Evolutionary conservation across 1,140 invertebrate species (phyloP).

Genomic region (Chymomyza costata): DNA sequence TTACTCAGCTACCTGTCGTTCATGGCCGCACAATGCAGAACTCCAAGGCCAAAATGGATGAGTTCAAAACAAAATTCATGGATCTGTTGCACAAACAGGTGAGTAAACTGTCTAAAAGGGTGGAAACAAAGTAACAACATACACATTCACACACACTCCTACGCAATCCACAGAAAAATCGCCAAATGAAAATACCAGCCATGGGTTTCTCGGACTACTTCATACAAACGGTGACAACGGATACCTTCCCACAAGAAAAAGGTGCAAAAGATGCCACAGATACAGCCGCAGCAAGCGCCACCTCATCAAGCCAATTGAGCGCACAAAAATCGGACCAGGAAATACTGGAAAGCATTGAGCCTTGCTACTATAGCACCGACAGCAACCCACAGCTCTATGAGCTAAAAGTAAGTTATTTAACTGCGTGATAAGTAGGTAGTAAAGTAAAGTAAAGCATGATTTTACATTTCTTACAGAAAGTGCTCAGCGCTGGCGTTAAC

Average conservation of each 20-base stretch:
- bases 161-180: slow-evolving; percentile 43
- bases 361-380: slow-evolving; percentile 79
- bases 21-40: slow-evolving; percentile 68
- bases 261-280: slow-evolving; percentile 21
- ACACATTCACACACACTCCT: slow-evolving; percentile 13
- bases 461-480: slow-evolving; percentile 76
- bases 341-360: slow-evolving; percentile 83
- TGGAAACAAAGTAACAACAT: slow-evolving; percentile 13
- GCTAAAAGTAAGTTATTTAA: slow-evolving; percentile 77
- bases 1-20: too few relatives aligned
- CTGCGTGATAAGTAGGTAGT: too few relatives aligned
- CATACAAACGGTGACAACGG: slow-evolving; percentile 62
- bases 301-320: slow-evolving; percentile 7
- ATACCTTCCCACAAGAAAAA: slow-evolving; percentile 19
- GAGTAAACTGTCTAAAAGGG: slow-evolving; percentile 11
- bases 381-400: slow-evolving; percentile 83
- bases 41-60: slow-evolving; percentile 76
- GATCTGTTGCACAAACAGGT: slow-evolving; percentile 78
- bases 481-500: slow-evolving; percentile 78
- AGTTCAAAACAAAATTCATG: slow-evolving; percentile 77
- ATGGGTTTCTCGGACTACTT: slow-evolving; percentile 78
- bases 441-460: too few relatives aligned
- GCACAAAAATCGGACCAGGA: slow-evolving; percentile 82
- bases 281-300: not conserved
- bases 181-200: slow-evolving; percentile 77